A percentile compares a stretch with the other conserved stretches of the same genome.
These are phyloP conservation scores for Oscarella lobularis DNA, from an alignment of 37 sponge, comb jelly and placozoan genomes.

Conservation along the genomic window DNA sequence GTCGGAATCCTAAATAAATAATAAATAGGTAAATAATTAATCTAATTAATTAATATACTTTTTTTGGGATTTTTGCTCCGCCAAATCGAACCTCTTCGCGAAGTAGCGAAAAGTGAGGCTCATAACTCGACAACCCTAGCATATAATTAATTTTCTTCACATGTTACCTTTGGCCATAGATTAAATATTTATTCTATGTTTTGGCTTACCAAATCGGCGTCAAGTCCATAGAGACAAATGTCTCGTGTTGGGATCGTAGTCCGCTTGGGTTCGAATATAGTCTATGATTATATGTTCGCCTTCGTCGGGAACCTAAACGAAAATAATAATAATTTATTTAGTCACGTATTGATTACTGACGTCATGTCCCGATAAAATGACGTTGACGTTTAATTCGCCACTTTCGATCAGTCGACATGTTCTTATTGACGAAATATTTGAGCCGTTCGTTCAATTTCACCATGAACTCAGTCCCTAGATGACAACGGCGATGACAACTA, in stretches of 20 bases:
- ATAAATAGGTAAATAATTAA: slow-evolving; percentile 1
- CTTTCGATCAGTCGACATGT: slow-evolving; percentile 70
- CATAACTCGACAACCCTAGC: slow-evolving; percentile 84
- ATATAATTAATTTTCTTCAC: slow-evolving; percentile 4
- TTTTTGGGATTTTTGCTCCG: slow-evolving; percentile 41
- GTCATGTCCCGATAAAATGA: slow-evolving; percentile 87
- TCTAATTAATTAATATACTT: no score
- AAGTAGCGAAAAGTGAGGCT: slow-evolving; percentile 92
- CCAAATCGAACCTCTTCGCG: slow-evolving; percentile 91
- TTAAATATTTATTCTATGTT: no score
- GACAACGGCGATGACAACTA: no score
- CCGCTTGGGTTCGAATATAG: slow-evolving; percentile 78
- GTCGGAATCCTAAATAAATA: slow-evolving; percentile 36
- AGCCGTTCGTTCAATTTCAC: slow-evolving; percentile 66
- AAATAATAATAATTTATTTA: not conserved
- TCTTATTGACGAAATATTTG: slow-evolving; percentile 84
- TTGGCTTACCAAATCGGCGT: slow-evolving; percentile 97
- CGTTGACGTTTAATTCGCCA: slow-evolving; percentile 83
- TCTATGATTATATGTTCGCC: slow-evolving; percentile 99
- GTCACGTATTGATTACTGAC: slow-evolving; percentile 21
- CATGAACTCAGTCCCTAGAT: slow-evolving; percentile 97
- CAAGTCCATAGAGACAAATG: slow-evolving; percentile 98
- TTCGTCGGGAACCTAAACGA: slow-evolving; percentile 80
- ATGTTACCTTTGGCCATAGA: not conserved
- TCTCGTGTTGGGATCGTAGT: slow-evolving; percentile 83